Percentiles rank a stretch among this genome's conserved stretches.
phyloP scores from a whole-genome alignment of 2,113 vertebrate species.

The Psittacula cyanocephala region DNA sequence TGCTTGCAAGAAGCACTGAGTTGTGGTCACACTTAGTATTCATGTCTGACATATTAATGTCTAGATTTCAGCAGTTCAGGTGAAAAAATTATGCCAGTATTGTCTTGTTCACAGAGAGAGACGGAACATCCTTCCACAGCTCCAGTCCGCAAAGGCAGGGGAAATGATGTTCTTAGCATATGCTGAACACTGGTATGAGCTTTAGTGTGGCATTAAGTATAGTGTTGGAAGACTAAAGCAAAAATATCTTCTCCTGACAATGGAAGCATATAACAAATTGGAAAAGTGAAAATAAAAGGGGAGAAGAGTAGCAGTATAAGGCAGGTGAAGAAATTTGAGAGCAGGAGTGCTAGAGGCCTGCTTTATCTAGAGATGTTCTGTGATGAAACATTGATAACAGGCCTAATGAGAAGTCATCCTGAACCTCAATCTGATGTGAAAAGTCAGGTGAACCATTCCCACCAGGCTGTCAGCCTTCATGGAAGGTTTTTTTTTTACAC shows the following conservation, averaged over 20 bases:
- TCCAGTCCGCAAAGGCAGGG: background rate
- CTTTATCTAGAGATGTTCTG: background rate
- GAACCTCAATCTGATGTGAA: background rate
- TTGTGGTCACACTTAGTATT: background rate
- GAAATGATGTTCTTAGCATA: background rate
- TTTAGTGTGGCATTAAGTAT: background rate
- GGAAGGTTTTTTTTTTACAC: background rate
- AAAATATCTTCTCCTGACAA: background rate
- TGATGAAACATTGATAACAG: background rate
- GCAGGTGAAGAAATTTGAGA: background rate
- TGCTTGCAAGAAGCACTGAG: background rate
- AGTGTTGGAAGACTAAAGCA: background rate
- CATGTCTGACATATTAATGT: background rate
- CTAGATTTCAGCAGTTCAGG: background rate
- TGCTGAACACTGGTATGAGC: background rate
- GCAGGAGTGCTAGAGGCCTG: background rate
- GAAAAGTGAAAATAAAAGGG: background rate
- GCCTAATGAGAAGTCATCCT: background rate
- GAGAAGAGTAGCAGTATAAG: background rate
- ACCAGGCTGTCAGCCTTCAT: background rate
- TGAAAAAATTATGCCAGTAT: background rate
- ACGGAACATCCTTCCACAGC: background rate
- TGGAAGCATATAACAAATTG: background rate
- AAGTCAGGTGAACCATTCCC: background rate
- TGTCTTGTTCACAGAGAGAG: background rate